Percentiles rank a stretch among this genome's conserved stretches.
Conservation (phyloP, 2,797 vertebrate genomes). For the Cygnus olor region DNA sequence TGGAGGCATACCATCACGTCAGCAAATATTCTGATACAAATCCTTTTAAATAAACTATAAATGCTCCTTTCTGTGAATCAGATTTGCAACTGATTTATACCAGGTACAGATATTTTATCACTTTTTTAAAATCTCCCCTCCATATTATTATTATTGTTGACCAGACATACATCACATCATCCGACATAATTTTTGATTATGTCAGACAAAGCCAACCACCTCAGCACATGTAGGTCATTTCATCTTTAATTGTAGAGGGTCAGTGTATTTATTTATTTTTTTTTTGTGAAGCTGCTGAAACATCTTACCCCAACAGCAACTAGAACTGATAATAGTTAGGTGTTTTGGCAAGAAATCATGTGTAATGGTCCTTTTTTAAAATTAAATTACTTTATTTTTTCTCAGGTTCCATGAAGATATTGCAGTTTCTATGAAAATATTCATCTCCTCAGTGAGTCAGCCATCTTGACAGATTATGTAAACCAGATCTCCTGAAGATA, state of each 20-base stretch:
- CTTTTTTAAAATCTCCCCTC: neutral
- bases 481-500: constrained; percentile 1
- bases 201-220: neutral
- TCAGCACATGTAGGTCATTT: neutral
- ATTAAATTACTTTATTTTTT: neutral
- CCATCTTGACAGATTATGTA: constrained; percentile 38
- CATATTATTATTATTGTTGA: neutral
- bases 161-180: neutral
- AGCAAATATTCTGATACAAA: neutral
- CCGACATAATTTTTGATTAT: neutral
- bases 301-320: neutral
- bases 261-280: neutral
- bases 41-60: neutral
- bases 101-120: neutral
- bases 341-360: neutral
- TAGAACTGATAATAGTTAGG: neutral
- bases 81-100: neutral
- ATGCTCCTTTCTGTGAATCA: neutral
- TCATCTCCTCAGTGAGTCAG: constrained; percentile 11
- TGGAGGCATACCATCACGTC: neutral
- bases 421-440: neutral
- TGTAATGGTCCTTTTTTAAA: neutral
- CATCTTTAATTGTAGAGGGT: neutral
- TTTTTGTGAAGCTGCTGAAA: neutral
- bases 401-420: neutral